Percentiles rank a stretch among this genome's conserved stretches.
phyloP scores from a whole-genome alignment of 1,140 invertebrate genomes.

The Rhopalosiphum maidis region DNA sequence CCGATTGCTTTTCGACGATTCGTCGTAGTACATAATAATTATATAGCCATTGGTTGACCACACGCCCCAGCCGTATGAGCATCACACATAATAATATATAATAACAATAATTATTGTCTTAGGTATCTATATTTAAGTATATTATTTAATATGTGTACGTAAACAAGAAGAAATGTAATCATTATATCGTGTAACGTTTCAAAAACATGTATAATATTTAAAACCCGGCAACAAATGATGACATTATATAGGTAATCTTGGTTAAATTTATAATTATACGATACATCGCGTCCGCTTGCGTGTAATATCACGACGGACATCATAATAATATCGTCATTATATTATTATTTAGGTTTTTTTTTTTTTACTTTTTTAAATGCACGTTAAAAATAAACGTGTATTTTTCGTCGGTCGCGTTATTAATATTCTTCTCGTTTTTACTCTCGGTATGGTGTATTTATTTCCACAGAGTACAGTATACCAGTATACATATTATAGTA shows the following conservation, averaged over 20 bases:
- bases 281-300: not conserved
- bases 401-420: not conserved
- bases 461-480: not conserved
- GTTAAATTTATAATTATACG: not conserved
- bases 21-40: not conserved
- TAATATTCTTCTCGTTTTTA: not conserved
- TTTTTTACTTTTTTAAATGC: not conserved
- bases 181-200: not conserved
- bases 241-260: not conserved
- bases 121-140: not conserved
- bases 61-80: not conserved
- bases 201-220: not conserved
- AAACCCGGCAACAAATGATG: not conserved
- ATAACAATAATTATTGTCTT: not conserved
- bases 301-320: not conserved
- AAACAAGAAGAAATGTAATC: not conserved
- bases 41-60: not conserved
- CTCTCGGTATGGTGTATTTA: not conserved
- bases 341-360: not conserved
- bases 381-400: not conserved
- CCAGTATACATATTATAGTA: not conserved
- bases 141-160: not conserved
- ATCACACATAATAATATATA: not conserved
- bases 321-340: slow-evolving; percentile 8
- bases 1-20: not conserved